These are phyloP conservation scores for Palythoa heliodiscus DNA, from an alignment of 92 coral and sea anemone species.

Conservation along the genomic window DNA sequence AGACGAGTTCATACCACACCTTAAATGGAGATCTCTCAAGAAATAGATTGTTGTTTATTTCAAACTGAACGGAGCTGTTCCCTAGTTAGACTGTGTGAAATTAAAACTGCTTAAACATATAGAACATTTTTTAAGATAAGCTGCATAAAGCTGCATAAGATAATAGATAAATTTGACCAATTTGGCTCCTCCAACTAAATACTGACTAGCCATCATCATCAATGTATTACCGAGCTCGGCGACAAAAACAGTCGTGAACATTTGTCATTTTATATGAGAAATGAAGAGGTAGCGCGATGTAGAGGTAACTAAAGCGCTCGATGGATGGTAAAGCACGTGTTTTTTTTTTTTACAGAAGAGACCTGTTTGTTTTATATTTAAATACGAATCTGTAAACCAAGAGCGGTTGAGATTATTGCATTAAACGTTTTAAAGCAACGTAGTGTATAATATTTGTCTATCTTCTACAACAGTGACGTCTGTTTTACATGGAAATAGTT, in stretches of 20 bases:
- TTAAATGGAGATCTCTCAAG: background rate
- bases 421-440: background rate
- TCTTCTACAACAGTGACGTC: background rate
- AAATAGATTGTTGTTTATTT: background rate
- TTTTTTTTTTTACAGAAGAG: background rate
- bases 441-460: background rate
- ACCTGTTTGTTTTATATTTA: background rate
- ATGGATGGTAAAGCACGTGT: background rate
- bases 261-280: background rate
- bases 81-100: background rate
- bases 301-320: background rate
- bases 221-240: background rate
- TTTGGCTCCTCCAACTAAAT: background rate
- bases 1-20: constrained; percentile 10
- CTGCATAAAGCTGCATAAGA: background rate
- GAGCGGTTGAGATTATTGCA: background rate
- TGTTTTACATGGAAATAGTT: no score
- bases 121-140: background rate
- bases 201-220: background rate
- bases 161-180: background rate
- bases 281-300: background rate
- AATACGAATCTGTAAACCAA: background rate
- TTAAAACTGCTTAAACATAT: background rate
- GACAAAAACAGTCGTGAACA: background rate
- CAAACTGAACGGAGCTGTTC: background rate